Evolutionary conservation across 2,113 vertebrate genomes (phyloP), one percentile per base, ranked within the genome.

Genomic region (Ammospiza nelsoni): DNA sequence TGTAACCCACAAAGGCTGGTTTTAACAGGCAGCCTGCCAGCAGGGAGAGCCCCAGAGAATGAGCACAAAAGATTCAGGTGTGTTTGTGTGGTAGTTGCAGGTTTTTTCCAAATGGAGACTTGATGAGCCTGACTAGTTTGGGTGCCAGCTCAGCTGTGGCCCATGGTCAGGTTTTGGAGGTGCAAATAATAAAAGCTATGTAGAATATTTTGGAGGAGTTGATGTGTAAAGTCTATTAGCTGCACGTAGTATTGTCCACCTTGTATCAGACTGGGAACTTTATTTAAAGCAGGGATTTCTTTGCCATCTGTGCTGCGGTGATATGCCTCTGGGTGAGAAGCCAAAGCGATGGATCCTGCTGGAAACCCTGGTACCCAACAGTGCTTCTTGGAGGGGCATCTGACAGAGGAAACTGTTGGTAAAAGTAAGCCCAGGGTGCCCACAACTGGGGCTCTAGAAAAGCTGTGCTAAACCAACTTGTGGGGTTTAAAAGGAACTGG

Each of bases 401-500:
- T 7, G 5, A 49, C 8, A 62, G 21, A 71, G 6, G 27, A 83
- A 85, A 62, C n/a, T 1, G 0, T 15, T 0, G 0, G 46, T 10
- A 39, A 83, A 48, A n/a, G 1, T 23, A 67, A 75, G 31, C 6
- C 23, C 12, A 37, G 33, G 6, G 11, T 66, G 29, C 27, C 9
- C 28, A 16, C 8, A 54, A n/a, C 28, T 51, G 44, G 35, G 75
- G 41, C 20, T 61, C 49, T 19, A 27, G 35, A 54, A 61, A 76
- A 59, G 39, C 16, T 29, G 11, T 43, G 33, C 17, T 59, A 73
- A 73, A 31, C 3, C 29, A 33, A 2, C 33, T 63, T 49, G 15
- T 9, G 39, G 5, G 2, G 9, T 59, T 19, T 61, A 35, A 68
- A 89, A 89, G 21, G 35, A 89, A 6, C 15, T 33, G 33, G 10